Evolutionary conservation across 2,797 vertebrate genomes (phyloP).

Genomic region (Bucorvus abyssinicus): DNA sequence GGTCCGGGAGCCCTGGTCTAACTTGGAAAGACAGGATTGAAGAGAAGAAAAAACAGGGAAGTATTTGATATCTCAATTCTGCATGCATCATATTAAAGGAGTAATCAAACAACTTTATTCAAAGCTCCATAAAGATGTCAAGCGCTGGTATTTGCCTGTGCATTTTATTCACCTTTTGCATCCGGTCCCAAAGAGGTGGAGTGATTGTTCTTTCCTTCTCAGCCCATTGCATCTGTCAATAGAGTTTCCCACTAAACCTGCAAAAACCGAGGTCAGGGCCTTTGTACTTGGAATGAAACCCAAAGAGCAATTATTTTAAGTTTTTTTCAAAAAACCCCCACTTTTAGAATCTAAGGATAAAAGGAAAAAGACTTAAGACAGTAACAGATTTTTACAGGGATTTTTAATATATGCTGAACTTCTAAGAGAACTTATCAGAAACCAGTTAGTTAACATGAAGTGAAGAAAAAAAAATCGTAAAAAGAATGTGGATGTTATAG

Average conservation of each 20-base stretch:
- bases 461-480: background rate
- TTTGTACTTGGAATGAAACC: background rate
- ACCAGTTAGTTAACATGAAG: background rate
- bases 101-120: background rate
- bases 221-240: fast-evolving
- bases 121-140: background rate
- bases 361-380: background rate
- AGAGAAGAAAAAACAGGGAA: background rate
- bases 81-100: background rate
- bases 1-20: background rate
- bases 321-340: background rate
- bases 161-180: background rate
- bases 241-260: background rate
- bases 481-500: background rate
- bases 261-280: background rate
- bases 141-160: background rate
- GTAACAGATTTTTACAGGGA: background rate
- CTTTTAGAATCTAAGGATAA: background rate
- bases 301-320: background rate
- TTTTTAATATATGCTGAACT: background rate
- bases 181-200: background rate
- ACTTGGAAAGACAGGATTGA: background rate
- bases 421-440: background rate
- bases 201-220: background rate
- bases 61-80: background rate